These are phyloP conservation scores for Lepus americanus DNA, from an alignment of 2,113 vertebrate species.

Conservation along the genomic window DNA sequence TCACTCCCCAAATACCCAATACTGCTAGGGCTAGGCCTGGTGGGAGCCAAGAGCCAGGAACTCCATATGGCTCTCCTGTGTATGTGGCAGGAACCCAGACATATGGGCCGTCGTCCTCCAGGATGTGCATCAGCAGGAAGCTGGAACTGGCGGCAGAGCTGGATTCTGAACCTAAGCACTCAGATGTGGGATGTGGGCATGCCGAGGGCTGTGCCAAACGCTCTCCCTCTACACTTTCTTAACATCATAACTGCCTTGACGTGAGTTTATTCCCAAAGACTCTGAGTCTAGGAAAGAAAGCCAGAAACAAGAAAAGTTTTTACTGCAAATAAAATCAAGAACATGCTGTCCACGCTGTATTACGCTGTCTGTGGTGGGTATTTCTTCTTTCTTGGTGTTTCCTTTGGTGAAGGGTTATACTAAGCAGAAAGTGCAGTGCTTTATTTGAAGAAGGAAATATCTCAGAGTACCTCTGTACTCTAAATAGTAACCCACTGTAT, in stretches of 20 bases:
- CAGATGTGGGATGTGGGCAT: too few relatives aligned
- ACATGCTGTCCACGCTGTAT: neutral
- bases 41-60: too few relatives aligned
- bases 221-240: neutral
- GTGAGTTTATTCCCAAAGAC: neutral
- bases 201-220: too few relatives aligned
- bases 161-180: too few relatives aligned
- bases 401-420: neutral
- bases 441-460: neutral
- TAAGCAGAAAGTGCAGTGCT: neutral
- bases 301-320: neutral
- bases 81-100: too few relatives aligned
- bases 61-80: too few relatives aligned
- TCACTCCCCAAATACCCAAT: too few relatives aligned
- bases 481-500: neutral
- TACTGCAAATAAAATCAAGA: conserved; percentile 51
- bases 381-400: neutral
- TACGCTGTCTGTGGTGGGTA: neutral
- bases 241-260: neutral
- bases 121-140: too few relatives aligned
- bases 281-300: neutral
- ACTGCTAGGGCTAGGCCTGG: too few relatives aligned
- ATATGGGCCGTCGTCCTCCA: too few relatives aligned
- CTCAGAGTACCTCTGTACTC: neutral
- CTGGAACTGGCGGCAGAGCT: too few relatives aligned